phyloP scores from a whole-genome alignment of 2,797 vertebrate species.

The Lates japonicus region DNA sequence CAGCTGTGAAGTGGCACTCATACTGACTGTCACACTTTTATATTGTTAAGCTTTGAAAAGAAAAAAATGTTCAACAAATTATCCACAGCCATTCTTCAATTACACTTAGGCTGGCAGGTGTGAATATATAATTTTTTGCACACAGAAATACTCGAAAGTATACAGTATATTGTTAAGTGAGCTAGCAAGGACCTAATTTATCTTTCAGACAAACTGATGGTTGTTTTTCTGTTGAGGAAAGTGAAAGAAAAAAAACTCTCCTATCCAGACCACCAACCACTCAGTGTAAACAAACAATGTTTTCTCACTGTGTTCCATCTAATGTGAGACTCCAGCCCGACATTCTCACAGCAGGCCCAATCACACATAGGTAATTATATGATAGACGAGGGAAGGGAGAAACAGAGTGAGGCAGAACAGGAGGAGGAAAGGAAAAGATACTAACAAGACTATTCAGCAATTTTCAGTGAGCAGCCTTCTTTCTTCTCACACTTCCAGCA shows the following conservation, averaged over 20 bases:
- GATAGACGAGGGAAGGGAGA: slow-evolving; percentile 43
- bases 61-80: slow-evolving; percentile 6
- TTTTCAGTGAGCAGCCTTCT: slow-evolving; percentile 33
- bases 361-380: slow-evolving; percentile 71
- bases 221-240: slow-evolving; percentile 54
- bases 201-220: slow-evolving; percentile 45
- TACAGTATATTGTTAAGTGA: slow-evolving; percentile 3
- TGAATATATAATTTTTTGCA: too few relatives aligned
- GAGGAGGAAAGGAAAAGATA: slow-evolving; percentile 35
- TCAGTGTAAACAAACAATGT: slow-evolving; percentile 69
- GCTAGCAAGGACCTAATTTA: slow-evolving; percentile 32
- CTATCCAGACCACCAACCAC: slow-evolving; percentile 70
- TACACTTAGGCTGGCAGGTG: background rate
- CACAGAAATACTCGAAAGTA: slow-evolving; percentile 12
- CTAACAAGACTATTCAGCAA: slow-evolving; percentile 32
- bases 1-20: background rate
- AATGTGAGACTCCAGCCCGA: slow-evolving; percentile 57
- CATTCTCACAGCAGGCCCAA: slow-evolving; percentile 62
- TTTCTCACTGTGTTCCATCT: slow-evolving; percentile 68
- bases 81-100: background rate
- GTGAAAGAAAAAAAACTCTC: slow-evolving; percentile 12
- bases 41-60: background rate
- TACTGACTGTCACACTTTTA: background rate
- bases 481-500: slow-evolving; percentile 44
- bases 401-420: slow-evolving; percentile 32